These are phyloP conservation scores for Erythrolamprus reginae DNA, from an alignment of 2,113 vertebrate species.

Conservation along the genomic window DNA sequence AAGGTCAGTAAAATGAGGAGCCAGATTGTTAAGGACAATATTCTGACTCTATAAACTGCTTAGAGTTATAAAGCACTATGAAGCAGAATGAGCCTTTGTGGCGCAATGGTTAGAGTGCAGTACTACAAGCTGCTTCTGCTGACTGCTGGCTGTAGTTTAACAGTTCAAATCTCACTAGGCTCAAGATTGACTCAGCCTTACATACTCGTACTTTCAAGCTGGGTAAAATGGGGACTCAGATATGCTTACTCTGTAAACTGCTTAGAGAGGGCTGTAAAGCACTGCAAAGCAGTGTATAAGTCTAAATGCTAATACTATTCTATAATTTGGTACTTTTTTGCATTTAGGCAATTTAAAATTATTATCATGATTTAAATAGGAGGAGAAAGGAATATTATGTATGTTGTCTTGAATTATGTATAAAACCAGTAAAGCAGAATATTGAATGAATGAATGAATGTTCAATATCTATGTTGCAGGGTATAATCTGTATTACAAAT, in stretches of 20 bases:
- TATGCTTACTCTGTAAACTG: not conserved
- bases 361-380: not conserved
- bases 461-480: not conserved
- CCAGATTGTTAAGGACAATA: not conserved
- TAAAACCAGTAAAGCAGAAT: no score
- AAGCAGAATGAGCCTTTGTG: no score
- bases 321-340: not conserved
- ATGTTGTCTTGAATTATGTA: no score
- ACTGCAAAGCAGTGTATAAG: not conserved
- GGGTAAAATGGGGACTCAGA: not conserved
- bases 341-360: not conserved
- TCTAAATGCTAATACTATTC: not conserved
- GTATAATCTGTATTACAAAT: not conserved
- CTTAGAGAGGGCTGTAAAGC: not conserved
- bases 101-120: no score
- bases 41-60: not conserved
- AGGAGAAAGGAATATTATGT: no score
- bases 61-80: not conserved
- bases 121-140: no score
- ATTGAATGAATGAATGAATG: not conserved
- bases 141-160: no score
- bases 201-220: not conserved
- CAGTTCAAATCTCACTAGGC: not conserved
- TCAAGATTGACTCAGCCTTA: not conserved
- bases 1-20: not conserved